A percentile compares a stretch with the other conserved stretches of the same genome.
Evolutionary conservation across 2,888 invertebrate genomes (phyloP).

Genomic region (Pasiphila rectangulata): DNA sequence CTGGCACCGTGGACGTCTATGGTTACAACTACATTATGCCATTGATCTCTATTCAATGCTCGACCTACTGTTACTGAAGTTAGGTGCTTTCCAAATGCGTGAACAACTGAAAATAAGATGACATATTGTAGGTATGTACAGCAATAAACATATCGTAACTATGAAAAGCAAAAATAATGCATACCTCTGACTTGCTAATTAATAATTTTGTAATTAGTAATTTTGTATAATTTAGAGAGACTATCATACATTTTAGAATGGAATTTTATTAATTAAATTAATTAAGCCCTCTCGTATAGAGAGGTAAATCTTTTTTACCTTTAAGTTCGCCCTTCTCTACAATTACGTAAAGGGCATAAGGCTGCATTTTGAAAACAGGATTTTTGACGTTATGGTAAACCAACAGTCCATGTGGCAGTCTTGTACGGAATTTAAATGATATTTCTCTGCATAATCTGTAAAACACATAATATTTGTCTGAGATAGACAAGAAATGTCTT

Average conservation of each 20-base stretch:
- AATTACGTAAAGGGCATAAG: slow-evolving; percentile 94
- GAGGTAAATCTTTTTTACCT: slow-evolving; percentile 48
- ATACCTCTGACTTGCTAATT: no score
- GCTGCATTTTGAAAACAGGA: slow-evolving; percentile 89
- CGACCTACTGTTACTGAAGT: slow-evolving; percentile 92
- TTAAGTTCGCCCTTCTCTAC: slow-evolving; percentile 95
- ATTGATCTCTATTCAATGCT: slow-evolving; percentile 92
- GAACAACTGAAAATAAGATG: slow-evolving; percentile 83
- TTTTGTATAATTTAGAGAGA: no score
- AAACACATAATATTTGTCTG: slow-evolving; percentile 30
- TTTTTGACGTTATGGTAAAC: slow-evolving; percentile 96
- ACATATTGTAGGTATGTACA: slow-evolving; percentile 1
- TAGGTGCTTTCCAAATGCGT: slow-evolving; percentile 93
- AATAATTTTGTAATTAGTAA: no score
- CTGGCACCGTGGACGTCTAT: slow-evolving; percentile 93
- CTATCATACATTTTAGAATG: no score
- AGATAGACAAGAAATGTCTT: no score
- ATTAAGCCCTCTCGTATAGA: no score
- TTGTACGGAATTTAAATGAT: slow-evolving; percentile 92
- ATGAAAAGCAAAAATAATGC: no score
- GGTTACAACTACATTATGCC: slow-evolving; percentile 93
- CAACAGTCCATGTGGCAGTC: slow-evolving; percentile 91
- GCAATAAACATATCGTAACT: no score
- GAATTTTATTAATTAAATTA: no score
- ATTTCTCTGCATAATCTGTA: slow-evolving; percentile 91